phyloP scores from a whole-genome alignment of 2,797 vertebrate genomes.

The Ibycter americanus region DNA sequence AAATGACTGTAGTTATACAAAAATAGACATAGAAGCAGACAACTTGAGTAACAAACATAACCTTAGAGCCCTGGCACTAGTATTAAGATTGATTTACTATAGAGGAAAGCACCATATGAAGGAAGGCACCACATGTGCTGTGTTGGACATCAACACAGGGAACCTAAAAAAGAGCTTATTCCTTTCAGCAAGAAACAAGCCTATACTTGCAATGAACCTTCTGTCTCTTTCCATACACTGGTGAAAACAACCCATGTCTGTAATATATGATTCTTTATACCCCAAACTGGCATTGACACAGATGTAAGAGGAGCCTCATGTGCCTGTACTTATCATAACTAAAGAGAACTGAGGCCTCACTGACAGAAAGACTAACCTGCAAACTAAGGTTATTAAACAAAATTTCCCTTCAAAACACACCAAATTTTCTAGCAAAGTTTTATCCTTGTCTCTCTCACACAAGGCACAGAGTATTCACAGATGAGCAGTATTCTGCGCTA shows the following conservation, averaged over 20 bases:
- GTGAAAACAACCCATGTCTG: not conserved
- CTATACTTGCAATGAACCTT: not conserved
- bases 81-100: not conserved
- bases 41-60: not conserved
- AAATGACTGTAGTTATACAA: not conserved
- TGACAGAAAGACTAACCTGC: not conserved
- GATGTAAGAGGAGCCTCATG: not conserved
- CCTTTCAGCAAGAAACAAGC: not conserved
- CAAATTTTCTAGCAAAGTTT: not conserved
- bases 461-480: not conserved
- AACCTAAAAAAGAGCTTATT: not conserved
- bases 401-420: not conserved
- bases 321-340: not conserved
- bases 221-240: not conserved
- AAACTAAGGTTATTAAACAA: not conserved
- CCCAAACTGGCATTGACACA: not conserved
- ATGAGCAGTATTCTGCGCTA: not conserved
- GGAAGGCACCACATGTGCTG: not conserved
- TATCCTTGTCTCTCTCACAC: not conserved
- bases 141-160: not conserved
- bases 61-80: not conserved
- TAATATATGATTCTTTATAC: fast-evolving
- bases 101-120: not conserved
- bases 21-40: not conserved
- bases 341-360: not conserved